Conservation (phyloP, 2,113 vertebrate species). For the Aramus guarauna region DNA sequence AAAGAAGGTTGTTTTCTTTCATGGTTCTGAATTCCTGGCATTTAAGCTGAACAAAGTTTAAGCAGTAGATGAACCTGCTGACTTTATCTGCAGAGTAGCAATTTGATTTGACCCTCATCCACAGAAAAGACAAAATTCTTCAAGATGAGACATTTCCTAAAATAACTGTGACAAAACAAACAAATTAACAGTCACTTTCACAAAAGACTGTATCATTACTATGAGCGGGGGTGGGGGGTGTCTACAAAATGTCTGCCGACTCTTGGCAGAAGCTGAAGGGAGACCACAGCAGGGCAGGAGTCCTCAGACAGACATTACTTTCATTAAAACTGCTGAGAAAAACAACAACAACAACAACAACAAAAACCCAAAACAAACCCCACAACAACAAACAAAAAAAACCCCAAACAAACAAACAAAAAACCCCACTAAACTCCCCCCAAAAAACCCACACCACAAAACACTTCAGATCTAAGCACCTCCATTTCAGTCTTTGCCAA, state of each 20-base stretch:
- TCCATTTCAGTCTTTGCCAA: not conserved
- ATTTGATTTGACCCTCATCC: not conserved
- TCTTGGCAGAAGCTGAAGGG: not conserved
- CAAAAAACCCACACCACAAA: not conserved
- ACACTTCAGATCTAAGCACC: not conserved
- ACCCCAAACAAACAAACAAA: not conserved
- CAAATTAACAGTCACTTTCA: not conserved
- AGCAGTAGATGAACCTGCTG: not conserved
- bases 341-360: too few species aligned
- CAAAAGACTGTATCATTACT: not conserved
- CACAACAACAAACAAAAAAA: too few species aligned
- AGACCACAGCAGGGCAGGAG: not conserved
- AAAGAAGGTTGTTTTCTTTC: not conserved
- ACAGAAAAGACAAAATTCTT: not conserved
- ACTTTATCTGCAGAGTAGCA: not conserved
- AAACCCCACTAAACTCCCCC: too few species aligned
- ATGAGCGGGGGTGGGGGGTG: rapidly evolving
- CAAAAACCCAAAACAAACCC: not conserved
- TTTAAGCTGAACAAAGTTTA: not conserved
- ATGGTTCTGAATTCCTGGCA: not conserved
- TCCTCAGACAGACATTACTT: not conserved
- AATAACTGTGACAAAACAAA: not conserved
- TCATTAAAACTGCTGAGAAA: not conserved
- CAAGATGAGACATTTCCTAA: not conserved
- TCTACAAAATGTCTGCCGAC: not conserved